Conservation (phyloP, 2,113 vertebrate species). For the Andinoacara biseriatus region DNA sequence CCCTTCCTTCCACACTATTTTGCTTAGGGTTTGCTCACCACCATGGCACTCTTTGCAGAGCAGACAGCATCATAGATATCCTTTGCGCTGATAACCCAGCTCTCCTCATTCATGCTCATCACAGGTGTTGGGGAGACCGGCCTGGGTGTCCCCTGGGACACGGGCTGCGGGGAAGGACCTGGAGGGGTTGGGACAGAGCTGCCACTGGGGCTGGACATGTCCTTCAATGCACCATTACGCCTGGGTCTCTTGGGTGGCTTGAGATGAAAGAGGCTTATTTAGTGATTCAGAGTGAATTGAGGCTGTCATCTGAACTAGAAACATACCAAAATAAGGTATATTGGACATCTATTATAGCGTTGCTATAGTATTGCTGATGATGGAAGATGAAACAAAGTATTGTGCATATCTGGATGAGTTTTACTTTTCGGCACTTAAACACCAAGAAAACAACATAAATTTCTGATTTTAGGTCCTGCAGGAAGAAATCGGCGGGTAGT, state of each 20-base stretch:
- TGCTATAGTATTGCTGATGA: neutral
- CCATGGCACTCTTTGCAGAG: constrained; percentile 81
- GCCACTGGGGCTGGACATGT: constrained; percentile 15
- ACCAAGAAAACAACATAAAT: neutral
- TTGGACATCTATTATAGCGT: constrained; percentile 1
- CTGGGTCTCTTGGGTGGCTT: constrained; percentile 71
- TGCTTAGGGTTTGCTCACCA: constrained; percentile 78
- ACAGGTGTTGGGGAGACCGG: constrained; percentile 27
- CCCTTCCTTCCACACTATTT: neutral
- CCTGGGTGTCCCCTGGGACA: constrained; percentile 11
- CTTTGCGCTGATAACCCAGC: constrained; percentile 35
- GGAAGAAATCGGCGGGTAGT: neutral
- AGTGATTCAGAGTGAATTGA: constrained; percentile 27
- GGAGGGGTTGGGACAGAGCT: constrained; percentile 18
- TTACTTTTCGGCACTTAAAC: neutral
- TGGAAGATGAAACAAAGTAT: neutral
- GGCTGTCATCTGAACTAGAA: constrained; percentile 23
- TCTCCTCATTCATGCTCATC: neutral
- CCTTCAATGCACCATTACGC: constrained; percentile 42
- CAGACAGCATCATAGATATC: constrained; percentile 85
- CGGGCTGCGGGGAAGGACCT: constrained; percentile 17
- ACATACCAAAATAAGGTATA: neutral
- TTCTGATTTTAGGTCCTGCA: neutral
- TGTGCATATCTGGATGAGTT: neutral
- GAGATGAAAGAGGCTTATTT: constrained; percentile 58